Evolutionary conservation across 1,140 invertebrate genomes (phyloP).

Genomic region (Drosophila ficusphila): DNA sequence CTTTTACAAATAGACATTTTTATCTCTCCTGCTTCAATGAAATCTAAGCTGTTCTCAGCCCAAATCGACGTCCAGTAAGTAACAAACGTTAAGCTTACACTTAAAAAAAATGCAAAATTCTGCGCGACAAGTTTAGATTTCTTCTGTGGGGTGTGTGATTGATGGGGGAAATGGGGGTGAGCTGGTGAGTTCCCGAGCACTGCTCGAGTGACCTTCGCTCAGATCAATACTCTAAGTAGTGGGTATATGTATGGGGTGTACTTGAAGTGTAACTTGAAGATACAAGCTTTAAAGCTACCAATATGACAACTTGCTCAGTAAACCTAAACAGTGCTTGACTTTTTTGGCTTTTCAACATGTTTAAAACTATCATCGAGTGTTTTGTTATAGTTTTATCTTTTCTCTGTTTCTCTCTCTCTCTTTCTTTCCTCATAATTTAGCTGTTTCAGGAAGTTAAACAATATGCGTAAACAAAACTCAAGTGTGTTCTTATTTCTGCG

Average conservation of each 20-base stretch:
- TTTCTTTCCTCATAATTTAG: constrained; percentile 23
- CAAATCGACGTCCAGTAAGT: constrained; percentile 70
- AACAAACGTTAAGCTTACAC: constrained; percentile 69
- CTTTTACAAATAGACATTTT: constrained; percentile 26
- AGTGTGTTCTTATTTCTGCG: constrained; percentile 48
- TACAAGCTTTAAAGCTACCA: constrained; percentile 81
- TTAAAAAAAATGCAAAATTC: constrained; percentile 81
- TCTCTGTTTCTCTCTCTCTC: constrained; percentile 18
- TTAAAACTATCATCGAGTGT: constrained; percentile 65
- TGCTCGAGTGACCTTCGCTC: constrained; percentile 56
- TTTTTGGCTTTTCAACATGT: constrained; percentile 77
- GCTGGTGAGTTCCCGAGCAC: constrained; percentile 45
- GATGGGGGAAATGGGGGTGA: constrained; percentile 27
- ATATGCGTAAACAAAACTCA: constrained; percentile 55
- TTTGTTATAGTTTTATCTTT: constrained; percentile 30
- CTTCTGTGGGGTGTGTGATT: constrained; percentile 16
- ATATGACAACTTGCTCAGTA: constrained; percentile 78
- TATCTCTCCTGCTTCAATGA: constrained; percentile 36
- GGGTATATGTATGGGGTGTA: constrained; percentile 38
- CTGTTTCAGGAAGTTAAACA: constrained; percentile 60
- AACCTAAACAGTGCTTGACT: constrained; percentile 80
- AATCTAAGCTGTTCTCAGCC: constrained; percentile 43
- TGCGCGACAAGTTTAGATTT: constrained; percentile 63
- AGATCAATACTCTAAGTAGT: constrained; percentile 77
- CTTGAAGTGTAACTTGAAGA: constrained; percentile 73